A percentile compares a stretch with the other conserved stretches of the same genome.
phyloP scores from a whole-genome alignment of 1,140 invertebrate species.

The Ceratosolen fusciceps region DNA sequence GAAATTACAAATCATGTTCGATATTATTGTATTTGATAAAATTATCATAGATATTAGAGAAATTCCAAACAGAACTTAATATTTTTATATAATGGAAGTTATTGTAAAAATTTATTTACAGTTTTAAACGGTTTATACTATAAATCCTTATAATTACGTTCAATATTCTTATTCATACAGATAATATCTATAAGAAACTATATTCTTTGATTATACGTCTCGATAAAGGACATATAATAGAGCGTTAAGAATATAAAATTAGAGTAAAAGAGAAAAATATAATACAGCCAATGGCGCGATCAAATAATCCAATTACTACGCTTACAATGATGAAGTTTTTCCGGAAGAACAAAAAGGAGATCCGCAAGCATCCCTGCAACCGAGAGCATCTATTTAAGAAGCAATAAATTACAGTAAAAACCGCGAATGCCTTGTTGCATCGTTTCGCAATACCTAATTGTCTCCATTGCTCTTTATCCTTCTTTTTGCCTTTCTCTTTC shows the following conservation, averaged over 20 bases:
- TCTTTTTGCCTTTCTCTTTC: slow-evolving; percentile 51
- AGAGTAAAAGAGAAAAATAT: not conserved
- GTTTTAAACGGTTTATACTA: too few relatives aligned
- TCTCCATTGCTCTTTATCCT: slow-evolving; percentile 40
- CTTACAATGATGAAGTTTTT: slow-evolving; percentile 34
- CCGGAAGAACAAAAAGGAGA: slow-evolving; percentile 44
- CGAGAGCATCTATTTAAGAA: slow-evolving; percentile 35
- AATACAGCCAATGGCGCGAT: not conserved
- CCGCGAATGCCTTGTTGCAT: slow-evolving; percentile 10
- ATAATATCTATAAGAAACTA: too few relatives aligned
- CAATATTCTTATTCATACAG: too few relatives aligned
- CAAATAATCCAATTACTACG: slow-evolving; percentile 38
- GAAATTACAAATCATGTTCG: too few relatives aligned
- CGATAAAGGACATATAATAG: not conserved
- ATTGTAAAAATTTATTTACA: too few relatives aligned
- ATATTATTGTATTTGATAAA: too few relatives aligned
- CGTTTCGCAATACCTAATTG: slow-evolving; percentile 38
- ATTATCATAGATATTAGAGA: too few relatives aligned
- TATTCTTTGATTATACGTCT: too few relatives aligned
- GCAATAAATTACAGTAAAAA: slow-evolving; percentile 38
- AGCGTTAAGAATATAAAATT: not conserved
- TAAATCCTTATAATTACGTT: too few relatives aligned
- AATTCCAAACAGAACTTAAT: too few relatives aligned
- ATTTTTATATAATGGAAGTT: too few relatives aligned
- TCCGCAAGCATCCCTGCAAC: slow-evolving; percentile 2